Base-by-base conservation (phyloP, 2,888 invertebrate species). In the Hipparchia semele region DNA sequence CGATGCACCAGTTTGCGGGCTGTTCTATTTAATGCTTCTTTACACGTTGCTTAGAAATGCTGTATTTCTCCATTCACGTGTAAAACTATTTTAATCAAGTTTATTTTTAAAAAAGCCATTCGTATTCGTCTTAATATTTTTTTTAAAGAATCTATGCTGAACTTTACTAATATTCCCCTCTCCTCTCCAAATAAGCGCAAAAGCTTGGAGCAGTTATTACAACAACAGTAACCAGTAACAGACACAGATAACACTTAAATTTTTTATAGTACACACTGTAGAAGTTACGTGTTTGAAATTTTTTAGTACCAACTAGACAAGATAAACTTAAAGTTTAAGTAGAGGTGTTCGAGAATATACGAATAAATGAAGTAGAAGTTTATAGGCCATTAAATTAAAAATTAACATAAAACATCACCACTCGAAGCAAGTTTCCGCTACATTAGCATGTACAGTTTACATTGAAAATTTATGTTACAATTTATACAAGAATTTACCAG, bases 341-440 rank as follows among this genome's bases (percentile, higher is more conserved):
- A 39, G 39, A 39, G 10, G 39, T 59, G 39, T 59, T 39, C 10
- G 59, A 9, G 33, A 33, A 13, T 59, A 23, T 33, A 9, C 23
- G 33, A 59, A 12, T 60, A 60, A 39, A 60, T 60, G 59, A 71
- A 60, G 60, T 68, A 54, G 60, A 68, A 60, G 13, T 60, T 73
- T 73, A 74, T 74, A 72, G 70, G 72, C 62, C 54, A 67, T 13
- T 59, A 72, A 70, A 39, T 70, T 51, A 68, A 68, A 72, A 70
- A 70, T 72, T 75, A 70, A 68, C 68, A 68, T 64, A 70, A 72
- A 70, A 75, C 72, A 72, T 72, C 70, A 74, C 69, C 72, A 68
- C 49, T 59, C 58, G 68, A 46, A 39, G 53, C 70, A 58, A 64
- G 70, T 67, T 72, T 64, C 67, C 74, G 64, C 56, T 33, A 49